Evolutionary conservation across 2,113 vertebrate species (phyloP).

Genomic region (Noctilio leporinus): DNA sequence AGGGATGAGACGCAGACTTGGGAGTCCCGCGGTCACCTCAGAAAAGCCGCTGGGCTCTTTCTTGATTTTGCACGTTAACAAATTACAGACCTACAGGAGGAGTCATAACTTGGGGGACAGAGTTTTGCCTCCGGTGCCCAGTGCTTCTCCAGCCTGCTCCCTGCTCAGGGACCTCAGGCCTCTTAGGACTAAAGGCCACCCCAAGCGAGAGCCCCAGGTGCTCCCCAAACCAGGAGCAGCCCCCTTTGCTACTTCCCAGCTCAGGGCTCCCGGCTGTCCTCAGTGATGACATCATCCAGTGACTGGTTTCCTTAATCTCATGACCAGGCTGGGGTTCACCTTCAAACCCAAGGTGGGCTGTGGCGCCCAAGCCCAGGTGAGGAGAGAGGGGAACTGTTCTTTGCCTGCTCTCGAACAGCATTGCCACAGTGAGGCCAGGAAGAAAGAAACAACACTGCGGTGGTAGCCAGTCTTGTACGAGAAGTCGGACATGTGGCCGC

Average conservation of each 20-base stretch:
- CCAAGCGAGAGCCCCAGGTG: background rate
- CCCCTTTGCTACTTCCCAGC: background rate
- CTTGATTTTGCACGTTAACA: fast-evolving
- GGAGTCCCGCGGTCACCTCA: background rate
- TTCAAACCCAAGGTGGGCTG: background rate
- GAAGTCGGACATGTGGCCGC: conserved; percentile 1
- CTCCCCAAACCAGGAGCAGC: background rate
- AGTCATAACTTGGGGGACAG: fast-evolving
- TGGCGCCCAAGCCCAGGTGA: background rate
- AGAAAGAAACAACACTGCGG: background rate
- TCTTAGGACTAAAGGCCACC: background rate
- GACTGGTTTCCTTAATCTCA: fast-evolving
- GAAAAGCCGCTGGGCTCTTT: background rate
- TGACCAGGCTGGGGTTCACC: background rate
- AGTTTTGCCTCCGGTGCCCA: background rate
- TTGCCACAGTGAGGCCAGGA: background rate
- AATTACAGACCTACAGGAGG: too few relatives aligned
- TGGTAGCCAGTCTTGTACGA: background rate
- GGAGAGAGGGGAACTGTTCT: background rate
- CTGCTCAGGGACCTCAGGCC: background rate
- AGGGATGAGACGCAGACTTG: fast-evolving
- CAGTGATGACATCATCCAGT: background rate
- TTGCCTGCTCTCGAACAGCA: background rate
- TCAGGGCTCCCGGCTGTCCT: background rate
- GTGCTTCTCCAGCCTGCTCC: background rate